Evolutionary conservation across 1,140 invertebrate species (phyloP).

Genomic region (Heliothis virescens): DNA sequence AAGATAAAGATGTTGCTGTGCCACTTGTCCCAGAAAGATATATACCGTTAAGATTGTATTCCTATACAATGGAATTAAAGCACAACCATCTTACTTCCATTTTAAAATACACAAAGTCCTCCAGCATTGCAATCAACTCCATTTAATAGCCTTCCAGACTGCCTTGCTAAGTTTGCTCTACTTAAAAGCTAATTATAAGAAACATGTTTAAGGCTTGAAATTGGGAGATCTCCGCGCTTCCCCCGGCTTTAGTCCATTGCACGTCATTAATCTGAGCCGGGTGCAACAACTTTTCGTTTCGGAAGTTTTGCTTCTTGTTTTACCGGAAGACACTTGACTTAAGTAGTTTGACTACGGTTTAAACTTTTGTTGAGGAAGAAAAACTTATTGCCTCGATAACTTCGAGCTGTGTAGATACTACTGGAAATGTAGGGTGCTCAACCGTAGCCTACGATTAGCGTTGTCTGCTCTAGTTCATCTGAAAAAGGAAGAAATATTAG

Average conservation of each 20-base stretch:
- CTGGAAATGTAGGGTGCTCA: conserved; percentile 50
- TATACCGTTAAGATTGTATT: too few species aligned
- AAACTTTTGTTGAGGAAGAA: conserved; percentile 14
- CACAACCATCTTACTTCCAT: not conserved
- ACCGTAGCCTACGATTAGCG: conserved; percentile 69
- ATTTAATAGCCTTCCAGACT: conserved; percentile 43
- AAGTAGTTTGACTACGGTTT: conserved; percentile 13
- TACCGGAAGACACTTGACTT: conserved; percentile 18
- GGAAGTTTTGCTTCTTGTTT: conserved; percentile 25
- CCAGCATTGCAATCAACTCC: conserved; percentile 56
- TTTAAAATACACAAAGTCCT: conserved; percentile 30
- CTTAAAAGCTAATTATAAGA: conserved; percentile 59
- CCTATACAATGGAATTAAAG: not conserved
- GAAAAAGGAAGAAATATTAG: conserved; percentile 65
- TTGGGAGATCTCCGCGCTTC: conserved; percentile 38
- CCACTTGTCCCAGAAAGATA: too few species aligned
- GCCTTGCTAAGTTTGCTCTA: conserved; percentile 48
- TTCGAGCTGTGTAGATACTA: conserved; percentile 12
- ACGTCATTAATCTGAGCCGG: conserved; percentile 51
- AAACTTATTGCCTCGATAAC: conserved; percentile 13
- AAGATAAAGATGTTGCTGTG: too few species aligned
- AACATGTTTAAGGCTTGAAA: conserved; percentile 55
- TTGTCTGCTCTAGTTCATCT: conserved; percentile 57
- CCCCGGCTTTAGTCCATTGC: conserved; percentile 36
- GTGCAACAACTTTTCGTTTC: conserved; percentile 39